Evolutionary conservation across 2,888 invertebrate genomes (phyloP), one percentile per base, ranked within the genome.

Genomic region (Eupithecia inturbata): DNA sequence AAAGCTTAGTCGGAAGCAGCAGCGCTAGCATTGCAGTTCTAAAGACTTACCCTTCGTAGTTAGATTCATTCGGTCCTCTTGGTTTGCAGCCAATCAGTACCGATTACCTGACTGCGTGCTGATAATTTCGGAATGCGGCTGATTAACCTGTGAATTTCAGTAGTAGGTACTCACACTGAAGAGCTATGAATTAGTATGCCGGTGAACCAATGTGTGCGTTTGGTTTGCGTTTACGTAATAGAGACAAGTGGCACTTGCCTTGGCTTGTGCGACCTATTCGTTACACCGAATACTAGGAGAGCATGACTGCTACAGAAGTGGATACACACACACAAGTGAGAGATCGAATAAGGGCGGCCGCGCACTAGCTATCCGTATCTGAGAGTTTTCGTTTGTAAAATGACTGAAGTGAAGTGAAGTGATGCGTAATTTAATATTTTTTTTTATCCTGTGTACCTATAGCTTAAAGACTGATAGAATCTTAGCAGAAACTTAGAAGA

Each of bases 51-150:
- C 92, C 82, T 90, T 94, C 82, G 94, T 94, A 88, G 93, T 94
- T 91, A 94, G 89, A 94, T 94, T 94, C 94, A 94, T 94, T 87
- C 93, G 93, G 89, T 85, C 90, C 91, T 91, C 92, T 92, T 92
- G 82, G 87, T 84, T 86, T 85, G 83, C 89, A 86, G 87, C 87
- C 91, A 92, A 93, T 93, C 92, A 92, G 88, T 85, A 85, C 84
- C 85, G 91, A 91, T 92, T 89, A 87, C 86, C 89, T 86, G 88
- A 87, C 87, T 88, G 87, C 87, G 84, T 84, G 88, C 88, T 91
- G 92, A 92, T 93, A 94, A 90, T 91, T 91, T 90, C 85, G 93
- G 93, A 89, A 93, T 92, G 91, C 88, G 86, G 88, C 82, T 93
- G 92, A 94, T 93, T 92, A 92, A 85, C 93, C 94, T 93, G 94